A percentile compares a stretch with the other conserved stretches of the same genome.
phyloP scores from a whole-genome alignment of 2,888 invertebrate species.

The Patella caerulea region DNA sequence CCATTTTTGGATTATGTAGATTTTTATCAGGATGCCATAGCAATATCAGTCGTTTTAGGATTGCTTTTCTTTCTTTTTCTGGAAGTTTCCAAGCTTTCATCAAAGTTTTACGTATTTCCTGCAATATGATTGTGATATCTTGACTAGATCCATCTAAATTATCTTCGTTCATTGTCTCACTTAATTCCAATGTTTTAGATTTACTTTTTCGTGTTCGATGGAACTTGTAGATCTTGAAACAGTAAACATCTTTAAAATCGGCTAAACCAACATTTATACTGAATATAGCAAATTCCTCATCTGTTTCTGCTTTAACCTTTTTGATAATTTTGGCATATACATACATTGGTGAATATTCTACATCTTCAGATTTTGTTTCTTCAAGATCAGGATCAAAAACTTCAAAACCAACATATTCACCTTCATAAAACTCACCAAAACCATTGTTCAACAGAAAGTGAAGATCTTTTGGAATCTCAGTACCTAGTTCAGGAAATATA shows the following conservation, averaged over 20 bases:
- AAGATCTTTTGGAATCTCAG: constrained; percentile 33
- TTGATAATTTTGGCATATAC: constrained; percentile 31
- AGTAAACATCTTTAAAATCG: constrained; percentile 14
- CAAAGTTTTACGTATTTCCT: constrained; percentile 13
- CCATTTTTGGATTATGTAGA: background rate
- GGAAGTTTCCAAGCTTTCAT: constrained; percentile 10
- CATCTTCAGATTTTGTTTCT: background rate
- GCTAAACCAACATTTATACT: constrained; percentile 25
- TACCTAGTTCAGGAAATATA: constrained; percentile 35
- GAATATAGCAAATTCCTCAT: constrained; percentile 14
- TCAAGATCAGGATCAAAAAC: constrained; percentile 35
- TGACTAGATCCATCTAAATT: too few relatives aligned
- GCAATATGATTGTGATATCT: background rate
- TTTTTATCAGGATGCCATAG: constrained; percentile 25
- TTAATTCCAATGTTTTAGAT: background rate
- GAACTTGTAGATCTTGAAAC: constrained; percentile 34
- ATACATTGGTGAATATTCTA: constrained; percentile 15
- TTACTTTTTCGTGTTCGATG: constrained; percentile 17
- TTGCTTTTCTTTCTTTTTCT: background rate
- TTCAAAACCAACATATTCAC: constrained; percentile 42
- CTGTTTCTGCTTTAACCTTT: background rate
- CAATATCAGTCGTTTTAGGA: constrained; percentile 12
- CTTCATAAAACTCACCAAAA: constrained; percentile 32
- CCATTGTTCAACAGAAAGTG: constrained; percentile 39
- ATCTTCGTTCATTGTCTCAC: background rate